Base-by-base conservation (phyloP, 2,888 invertebrate genomes). In the Caenorhabditis sp. region DNA sequence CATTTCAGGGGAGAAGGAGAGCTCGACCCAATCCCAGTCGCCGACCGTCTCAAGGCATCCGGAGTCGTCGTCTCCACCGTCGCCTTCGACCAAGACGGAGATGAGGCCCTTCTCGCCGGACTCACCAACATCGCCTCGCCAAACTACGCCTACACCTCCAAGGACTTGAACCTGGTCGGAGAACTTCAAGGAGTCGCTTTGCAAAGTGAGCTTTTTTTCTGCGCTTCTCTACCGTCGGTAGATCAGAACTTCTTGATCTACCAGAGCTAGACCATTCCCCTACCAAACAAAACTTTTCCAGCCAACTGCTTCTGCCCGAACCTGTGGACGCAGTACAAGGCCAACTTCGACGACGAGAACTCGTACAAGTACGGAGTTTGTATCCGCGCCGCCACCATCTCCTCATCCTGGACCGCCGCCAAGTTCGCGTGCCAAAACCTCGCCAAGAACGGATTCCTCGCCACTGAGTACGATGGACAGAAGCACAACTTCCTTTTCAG, bases 231-330 rank as follows among this genome's bases (percentile, higher is more conserved):
- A n/a, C n/a, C n/a, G n/a, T n/a, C n/a, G n/a, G n/a, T n/a, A n/a
- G n/a, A n/a, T n/a, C n/a, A n/a, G n/a, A n/a, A n/a, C n/a, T n/a
- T n/a, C n/a, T 10, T 1, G 35, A 12, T 49, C 16, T 1, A 31
- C 49, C 16, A n/a, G 7, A 31, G 31, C 31, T 31, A 7, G 31
- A 31, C 31, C 31, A 6, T 31, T 31, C 7, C 12, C 38, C 12
- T 38, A 10, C 38, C 2, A 38, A 38, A 5, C 12, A 10, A 38
- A 24, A 4, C 24, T 51, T 31, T 75, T 84, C 16, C 73, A 84
- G 84, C 74, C 54, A 85, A 85, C 80, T 85, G 85, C 72, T 85
- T 76, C 82, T 85, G 85, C 66, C 82, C 82, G 10, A 76, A 70
- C 61, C 26, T 75, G 38, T 85, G 85, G 85, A 61, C 31, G 1